Conservation (phyloP, 2,797 vertebrate genomes). For the Serranus cabrilla region DNA sequence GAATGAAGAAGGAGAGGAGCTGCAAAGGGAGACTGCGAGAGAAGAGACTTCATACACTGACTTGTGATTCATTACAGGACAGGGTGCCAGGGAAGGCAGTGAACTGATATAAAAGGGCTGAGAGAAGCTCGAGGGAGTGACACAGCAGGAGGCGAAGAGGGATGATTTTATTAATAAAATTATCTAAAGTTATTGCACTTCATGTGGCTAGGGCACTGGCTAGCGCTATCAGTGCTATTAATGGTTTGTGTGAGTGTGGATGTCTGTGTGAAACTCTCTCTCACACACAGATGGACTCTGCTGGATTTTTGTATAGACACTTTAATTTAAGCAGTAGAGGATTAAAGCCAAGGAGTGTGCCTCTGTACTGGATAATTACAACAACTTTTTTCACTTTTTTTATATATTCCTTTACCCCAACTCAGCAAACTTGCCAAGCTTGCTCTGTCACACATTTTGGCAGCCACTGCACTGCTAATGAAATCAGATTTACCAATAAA, state of each 20-base stretch:
- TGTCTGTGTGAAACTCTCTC: slow-evolving; percentile 7
- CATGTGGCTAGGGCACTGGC: slow-evolving; percentile 63
- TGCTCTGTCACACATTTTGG: slow-evolving; percentile 26
- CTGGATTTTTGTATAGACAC: slow-evolving; percentile 84
- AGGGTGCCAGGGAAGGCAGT: slow-evolving; percentile 63
- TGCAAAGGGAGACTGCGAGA: slow-evolving; percentile 30
- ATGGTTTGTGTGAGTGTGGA: slow-evolving; percentile 36
- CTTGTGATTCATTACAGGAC: slow-evolving; percentile 77
- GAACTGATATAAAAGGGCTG: slow-evolving; percentile 75
- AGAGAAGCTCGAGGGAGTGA: slow-evolving; percentile 49
- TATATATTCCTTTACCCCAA: slow-evolving; percentile 49
- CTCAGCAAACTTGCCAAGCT: slow-evolving; percentile 74
- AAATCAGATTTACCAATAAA: slow-evolving; percentile 89
- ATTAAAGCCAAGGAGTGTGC: slow-evolving; percentile 74
- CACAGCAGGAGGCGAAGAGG: slow-evolving; percentile 65
- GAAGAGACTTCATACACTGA: slow-evolving; percentile 50
- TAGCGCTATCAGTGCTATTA: slow-evolving; percentile 88
- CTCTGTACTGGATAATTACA: slow-evolving; percentile 71
- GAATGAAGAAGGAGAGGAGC: slow-evolving; percentile 15
- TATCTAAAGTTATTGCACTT: slow-evolving; percentile 79
- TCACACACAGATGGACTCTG: slow-evolving; percentile 52
- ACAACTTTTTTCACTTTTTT: slow-evolving; percentile 47
- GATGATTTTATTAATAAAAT: slow-evolving; percentile 86
- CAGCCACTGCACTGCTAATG: slow-evolving; percentile 89
- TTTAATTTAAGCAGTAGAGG: slow-evolving; percentile 88